A percentile compares a stretch with the other conserved stretches of the same genome.
Conservation (phyloP, 2,113 vertebrate species). For the Ammospiza caudacuta region DNA sequence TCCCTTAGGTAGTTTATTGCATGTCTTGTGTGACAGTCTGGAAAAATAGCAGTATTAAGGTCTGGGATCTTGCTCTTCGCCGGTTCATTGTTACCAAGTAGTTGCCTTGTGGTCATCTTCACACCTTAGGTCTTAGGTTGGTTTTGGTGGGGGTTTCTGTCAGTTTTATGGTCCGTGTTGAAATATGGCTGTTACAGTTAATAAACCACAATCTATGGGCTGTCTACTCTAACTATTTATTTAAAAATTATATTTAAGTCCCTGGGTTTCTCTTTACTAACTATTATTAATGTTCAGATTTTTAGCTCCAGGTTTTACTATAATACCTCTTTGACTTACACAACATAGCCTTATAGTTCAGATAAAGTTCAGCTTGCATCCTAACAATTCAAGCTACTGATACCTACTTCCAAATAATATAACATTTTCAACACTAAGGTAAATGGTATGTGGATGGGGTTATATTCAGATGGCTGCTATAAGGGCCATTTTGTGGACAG, state of each 20-base stretch:
- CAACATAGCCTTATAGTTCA: not conserved
- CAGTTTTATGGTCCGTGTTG: not conserved
- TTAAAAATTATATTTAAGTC: not conserved
- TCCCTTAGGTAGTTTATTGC: not conserved
- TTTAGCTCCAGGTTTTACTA: not conserved
- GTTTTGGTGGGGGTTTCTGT: not conserved
- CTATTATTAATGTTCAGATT: not conserved
- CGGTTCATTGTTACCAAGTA: not conserved
- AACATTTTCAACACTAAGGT: not conserved
- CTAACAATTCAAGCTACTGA: not conserved
- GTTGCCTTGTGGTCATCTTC: not conserved
- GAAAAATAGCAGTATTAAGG: not conserved
- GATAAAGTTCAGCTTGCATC: not conserved
- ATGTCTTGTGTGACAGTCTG: not conserved
- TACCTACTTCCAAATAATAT: not conserved
- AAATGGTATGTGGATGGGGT: not conserved
- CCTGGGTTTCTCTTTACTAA: not conserved
- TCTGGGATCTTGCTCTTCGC: not conserved
- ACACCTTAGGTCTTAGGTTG: not conserved
- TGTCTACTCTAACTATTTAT: not conserved
- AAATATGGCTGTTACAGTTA: not conserved
- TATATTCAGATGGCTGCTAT: not conserved
- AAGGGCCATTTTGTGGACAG: not conserved
- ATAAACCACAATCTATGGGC: not conserved
- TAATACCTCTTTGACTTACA: not conserved